Evolutionary conservation across 2,113 vertebrate species (phyloP), one percentile per base, ranked within the genome.

Genomic region (Rostratula benghalensis): DNA sequence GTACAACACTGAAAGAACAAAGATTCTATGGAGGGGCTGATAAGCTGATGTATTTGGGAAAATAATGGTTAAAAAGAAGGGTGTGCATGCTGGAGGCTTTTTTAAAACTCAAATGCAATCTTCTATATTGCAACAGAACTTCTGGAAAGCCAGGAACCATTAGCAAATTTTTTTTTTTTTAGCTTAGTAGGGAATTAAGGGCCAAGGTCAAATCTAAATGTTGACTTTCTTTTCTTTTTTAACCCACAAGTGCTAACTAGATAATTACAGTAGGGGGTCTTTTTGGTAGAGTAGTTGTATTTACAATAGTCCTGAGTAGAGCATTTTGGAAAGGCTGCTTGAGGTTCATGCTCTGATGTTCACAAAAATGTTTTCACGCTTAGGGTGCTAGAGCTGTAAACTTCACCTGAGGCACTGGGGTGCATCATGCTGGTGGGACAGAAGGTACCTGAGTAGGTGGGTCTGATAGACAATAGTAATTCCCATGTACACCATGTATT

Each of bases 371-470:
- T 79, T 20, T 31, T 56, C 1, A 1, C 57, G 17, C 24, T 45
- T 41, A 10, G 18, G 0, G 4, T 68, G 27, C 43, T 69, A 22
- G 1, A 4, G 64, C 68, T 54, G 33, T 27, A 25, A 60, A 12
- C 7, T 75, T 74, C 22, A 31, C 61, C 33, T n/a, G 5, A 20
- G n/a, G 46, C 33, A 25, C 10, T 11, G 74, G 33, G 23, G 30
- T 71, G 37, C 10, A 0, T 51, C 12, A 0, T 28, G 28, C 25
- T 3, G 6, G 8, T 59, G 60, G 37, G 23, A 8, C 4, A 25
- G 56, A 54, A 67, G 23, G 19, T 31, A 3, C 31, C 20, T 16
- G n/a, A 13, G 8, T 5, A 39, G n/a, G 30, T 3, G 16, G 20
- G 9, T 24, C 37, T 75, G 35, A 31, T 2, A 17, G 71, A 5